These are phyloP conservation scores for Smithornis capensis DNA, from an alignment of 2,113 vertebrate genomes.

Conservation along the genomic window DNA sequence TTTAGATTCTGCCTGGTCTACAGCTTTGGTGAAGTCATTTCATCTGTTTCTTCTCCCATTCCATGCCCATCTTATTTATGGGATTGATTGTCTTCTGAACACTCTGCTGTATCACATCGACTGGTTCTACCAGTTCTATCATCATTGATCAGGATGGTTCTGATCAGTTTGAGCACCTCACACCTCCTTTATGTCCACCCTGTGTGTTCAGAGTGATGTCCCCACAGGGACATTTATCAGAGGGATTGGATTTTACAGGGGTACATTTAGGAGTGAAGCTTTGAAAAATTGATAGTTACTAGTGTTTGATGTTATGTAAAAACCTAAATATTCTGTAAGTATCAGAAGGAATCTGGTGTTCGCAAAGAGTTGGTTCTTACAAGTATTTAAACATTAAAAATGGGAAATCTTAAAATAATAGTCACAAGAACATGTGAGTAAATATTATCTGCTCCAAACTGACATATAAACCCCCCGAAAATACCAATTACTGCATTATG, in stretches of 20 bases:
- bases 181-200: neutral
- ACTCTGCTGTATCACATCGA: neutral
- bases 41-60: neutral
- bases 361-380: neutral
- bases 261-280: neutral
- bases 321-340: neutral
- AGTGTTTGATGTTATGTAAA: rapidly evolving
- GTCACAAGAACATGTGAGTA: neutral
- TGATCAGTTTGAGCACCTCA: neutral
- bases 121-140: neutral
- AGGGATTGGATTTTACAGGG: neutral
- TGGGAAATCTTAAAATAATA: neutral
- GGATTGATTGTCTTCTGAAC: neutral
- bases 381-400: neutral
- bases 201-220: neutral
- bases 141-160: neutral
- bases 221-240: neutral
- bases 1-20: neutral
- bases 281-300: neutral
- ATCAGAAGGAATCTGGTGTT: neutral
- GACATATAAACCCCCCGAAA: neutral
- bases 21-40: neutral
- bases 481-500: neutral
- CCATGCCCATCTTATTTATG: neutral
- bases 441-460: neutral